Base-by-base conservation (phyloP, 2,113 vertebrate genomes). In the Ophthalmolycus amberensis region DNA sequence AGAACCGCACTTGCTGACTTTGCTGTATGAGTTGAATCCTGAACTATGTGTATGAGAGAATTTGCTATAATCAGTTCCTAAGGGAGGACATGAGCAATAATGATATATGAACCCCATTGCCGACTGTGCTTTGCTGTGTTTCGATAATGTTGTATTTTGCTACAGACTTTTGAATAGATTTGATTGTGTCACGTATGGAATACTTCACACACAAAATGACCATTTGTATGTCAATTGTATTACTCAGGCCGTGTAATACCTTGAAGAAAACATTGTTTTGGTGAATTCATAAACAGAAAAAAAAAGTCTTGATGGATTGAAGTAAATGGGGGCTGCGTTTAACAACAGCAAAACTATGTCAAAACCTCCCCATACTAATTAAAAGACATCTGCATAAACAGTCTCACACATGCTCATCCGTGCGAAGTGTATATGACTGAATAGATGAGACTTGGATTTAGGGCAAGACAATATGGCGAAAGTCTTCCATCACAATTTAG, bases 11-110 rank as follows among this genome's bases (percentile, higher is more conserved):
- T 18, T 11, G 10, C 69, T 62, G 77, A 84, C 48, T 77, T 54
- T 22, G 70, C 69, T 37, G 46, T 46, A 46, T 32, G 71, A 38
- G 52, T 59, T 48, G 69, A 86, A 75, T 83, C 5, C 38, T 69
- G 29, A 77, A 25, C n/a, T 56, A 14, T 48, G 27, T 34, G 25
- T 50, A n/a, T 27, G 10, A 54, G 60, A 58, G 29, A 46, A 15
- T n/a, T 29, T 67, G 22, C 27, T 14, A 3, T 40, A 25, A 34
- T 63, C 7, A 12, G 27, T 32, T 44, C 11, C 59, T 20, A 15
- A 62, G 46, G n/a, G 38, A 71, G 42, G 44, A 54, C 25, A 77
- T 25, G 5, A 52, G 20, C 63, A 27, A 10, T 7, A 77, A 3
- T 64, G 48, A 16, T 20, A 29, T 62, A 44, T 20, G 58, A 58